Evolutionary conservation across 2,113 vertebrate genomes (phyloP).

Genomic region (Emydocephalus ijimae): DNA sequence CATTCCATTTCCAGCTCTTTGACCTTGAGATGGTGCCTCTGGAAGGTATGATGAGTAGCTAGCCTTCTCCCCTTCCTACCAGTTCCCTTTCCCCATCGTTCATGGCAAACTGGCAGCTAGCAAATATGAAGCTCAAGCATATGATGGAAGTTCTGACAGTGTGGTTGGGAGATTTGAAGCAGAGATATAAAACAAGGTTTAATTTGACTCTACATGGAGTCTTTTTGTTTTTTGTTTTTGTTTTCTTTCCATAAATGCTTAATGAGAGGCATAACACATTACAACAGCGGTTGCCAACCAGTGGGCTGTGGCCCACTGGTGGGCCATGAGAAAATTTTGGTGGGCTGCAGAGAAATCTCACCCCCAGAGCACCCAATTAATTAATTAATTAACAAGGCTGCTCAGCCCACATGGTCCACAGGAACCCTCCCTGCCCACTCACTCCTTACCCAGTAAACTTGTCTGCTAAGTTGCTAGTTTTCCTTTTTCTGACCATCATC

Average conservation of each 20-base stretch:
- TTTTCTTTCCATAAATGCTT: background rate
- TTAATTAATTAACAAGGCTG: too few relatives aligned
- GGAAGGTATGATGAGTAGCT: background rate
- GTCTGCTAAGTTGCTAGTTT: too few relatives aligned
- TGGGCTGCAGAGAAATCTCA: too few relatives aligned
- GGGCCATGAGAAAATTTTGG: too few relatives aligned
- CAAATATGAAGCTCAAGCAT: accelerated
- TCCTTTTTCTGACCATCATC: too few relatives aligned
- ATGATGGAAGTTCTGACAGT: background rate
- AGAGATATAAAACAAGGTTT: background rate
- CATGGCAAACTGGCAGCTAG: background rate
- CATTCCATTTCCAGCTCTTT: background rate
- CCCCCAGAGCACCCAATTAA: too few relatives aligned
- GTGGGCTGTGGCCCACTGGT: too few relatives aligned
- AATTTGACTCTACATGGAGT: background rate
- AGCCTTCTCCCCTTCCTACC: background rate
- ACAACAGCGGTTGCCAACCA: too few relatives aligned
- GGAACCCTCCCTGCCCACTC: too few relatives aligned
- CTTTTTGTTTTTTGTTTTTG: background rate
- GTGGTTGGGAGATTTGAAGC: background rate
- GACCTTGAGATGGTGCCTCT: background rate
- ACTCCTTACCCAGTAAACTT: too few relatives aligned
- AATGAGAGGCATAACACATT: background rate
- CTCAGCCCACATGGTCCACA: too few relatives aligned
- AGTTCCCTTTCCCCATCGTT: background rate